Evolutionary conservation across 2,888 invertebrate species (phyloP), one percentile per base, ranked within the genome.

Genomic region (Hedychridium roseum): DNA sequence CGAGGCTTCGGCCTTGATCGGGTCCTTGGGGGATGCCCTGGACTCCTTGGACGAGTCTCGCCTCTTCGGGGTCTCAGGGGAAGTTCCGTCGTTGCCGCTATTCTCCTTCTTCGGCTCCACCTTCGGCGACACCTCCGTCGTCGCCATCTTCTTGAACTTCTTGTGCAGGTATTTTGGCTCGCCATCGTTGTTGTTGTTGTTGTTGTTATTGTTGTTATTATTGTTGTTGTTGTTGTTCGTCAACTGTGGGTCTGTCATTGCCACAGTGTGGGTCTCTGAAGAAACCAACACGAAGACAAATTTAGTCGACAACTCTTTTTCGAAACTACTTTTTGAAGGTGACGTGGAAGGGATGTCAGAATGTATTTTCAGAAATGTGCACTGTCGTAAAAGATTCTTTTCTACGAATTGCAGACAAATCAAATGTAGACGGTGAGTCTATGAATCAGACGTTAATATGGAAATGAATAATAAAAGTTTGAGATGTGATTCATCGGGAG

Each of bases 111-210:
- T 72, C 44, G 67, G 54, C 60, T 73, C 71, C 64, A 68, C 60
- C 43, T 61, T 58, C 48, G 68, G 60, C 55, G 64, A 50, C 53
- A 70, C 71, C 57, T 66, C 77, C 40, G 79, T 80, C 68, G 85
- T 87, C 77, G 88, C 91, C 83, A 92, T 87, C 80, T 93, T 92
- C 82, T 94, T 94, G 81, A 94, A 94, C 80, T 94, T 94, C 81
- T 94, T 94, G 80, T 94, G 94, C 79, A 92, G 84, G 83, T 94
- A 94, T 79, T 88, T 90, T 73, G 85, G 85, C 73, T 87, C 87
- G 60, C 71, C 73, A 75, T 74, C 70, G 64, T 74, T 71, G 44
- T 72, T 71, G 62, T 70, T 57, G 46, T 62, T 46, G 6, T 49
- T 58, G 41, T 61, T 68, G 39, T 58, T 58, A 32, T 54, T 64